Evolutionary conservation across 2,113 vertebrate genomes (phyloP).

Genomic region (Aspidoscelis tigris): DNA sequence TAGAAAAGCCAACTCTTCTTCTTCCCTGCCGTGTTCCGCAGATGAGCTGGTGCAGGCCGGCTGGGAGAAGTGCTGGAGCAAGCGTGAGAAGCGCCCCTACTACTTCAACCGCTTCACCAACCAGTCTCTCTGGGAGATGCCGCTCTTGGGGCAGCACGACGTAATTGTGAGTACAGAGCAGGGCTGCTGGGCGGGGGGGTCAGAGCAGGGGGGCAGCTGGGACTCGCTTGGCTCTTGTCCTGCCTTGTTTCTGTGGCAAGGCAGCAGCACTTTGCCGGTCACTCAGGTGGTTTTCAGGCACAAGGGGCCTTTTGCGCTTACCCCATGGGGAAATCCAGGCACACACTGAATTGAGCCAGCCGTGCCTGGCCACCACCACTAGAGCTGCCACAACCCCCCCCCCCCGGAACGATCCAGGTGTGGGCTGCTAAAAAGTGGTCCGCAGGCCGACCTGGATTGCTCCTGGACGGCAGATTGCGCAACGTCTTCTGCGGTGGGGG

Average conservation of each 20-base stretch:
- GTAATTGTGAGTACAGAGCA: conserved; percentile 88
- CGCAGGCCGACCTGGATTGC: too few species aligned
- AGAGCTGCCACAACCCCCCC: too few species aligned
- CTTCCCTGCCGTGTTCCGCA: conserved; percentile 54
- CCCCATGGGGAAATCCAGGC: too few species aligned
- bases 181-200: rapidly evolving
- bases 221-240: not conserved
- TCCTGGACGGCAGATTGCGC: too few species aligned
- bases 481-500: too few species aligned
- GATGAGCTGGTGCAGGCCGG: conserved; percentile 97
- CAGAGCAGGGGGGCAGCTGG: not conserved
- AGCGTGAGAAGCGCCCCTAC: conserved; percentile 94
- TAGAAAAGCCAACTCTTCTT: too few species aligned
- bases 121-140: conserved; percentile 98
- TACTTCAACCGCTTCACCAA: conserved; percentile 99
- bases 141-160: conserved; percentile 94
- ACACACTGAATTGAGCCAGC: too few species aligned
- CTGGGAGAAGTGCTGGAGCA: conserved; percentile 99
- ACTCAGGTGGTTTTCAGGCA: not conserved
- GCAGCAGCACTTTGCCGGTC: not conserved
- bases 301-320: too few species aligned
- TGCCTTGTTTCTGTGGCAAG: too few species aligned
- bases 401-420: too few species aligned
- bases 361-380: too few species aligned
- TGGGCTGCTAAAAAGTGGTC: too few species aligned